Percentiles rank a stretch among this genome's conserved stretches.
phyloP scores from a whole-genome alignment of 2,113 vertebrate genomes.

The Vireo altiloquus region DNA sequence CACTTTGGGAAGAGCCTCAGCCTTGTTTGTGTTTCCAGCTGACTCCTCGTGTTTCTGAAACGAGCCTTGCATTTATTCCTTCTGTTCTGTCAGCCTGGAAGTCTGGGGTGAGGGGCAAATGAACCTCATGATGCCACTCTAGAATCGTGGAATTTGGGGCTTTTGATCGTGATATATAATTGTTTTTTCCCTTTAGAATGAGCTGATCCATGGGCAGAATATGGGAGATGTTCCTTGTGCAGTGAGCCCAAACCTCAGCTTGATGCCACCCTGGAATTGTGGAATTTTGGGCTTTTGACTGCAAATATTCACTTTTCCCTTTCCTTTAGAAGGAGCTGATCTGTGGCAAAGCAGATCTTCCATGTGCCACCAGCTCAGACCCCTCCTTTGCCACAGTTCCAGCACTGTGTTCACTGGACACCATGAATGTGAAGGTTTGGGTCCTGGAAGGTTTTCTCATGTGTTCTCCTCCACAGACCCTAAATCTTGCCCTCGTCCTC shows the following conservation, averaged over 20 bases:
- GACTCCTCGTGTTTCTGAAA: not conserved
- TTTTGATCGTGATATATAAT: not conserved
- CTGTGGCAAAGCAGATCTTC: not conserved
- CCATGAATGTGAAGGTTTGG: rapidly evolving
- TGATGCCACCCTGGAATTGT: not conserved
- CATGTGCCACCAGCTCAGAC: not conserved
- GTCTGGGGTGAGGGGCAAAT: not conserved
- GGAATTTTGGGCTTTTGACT: not conserved
- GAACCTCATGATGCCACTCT: not conserved
- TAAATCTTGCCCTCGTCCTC: not conserved
- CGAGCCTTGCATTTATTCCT: not conserved
- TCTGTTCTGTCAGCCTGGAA: not conserved
- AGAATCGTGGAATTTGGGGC: not conserved
- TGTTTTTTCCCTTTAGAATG: not conserved
- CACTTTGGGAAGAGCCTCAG: not conserved
- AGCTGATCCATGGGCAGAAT: not conserved
- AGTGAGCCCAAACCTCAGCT: not conserved
- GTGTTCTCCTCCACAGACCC: not conserved
- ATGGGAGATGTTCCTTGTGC: not conserved
- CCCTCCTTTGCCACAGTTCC: rapidly evolving
- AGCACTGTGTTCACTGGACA: not conserved
- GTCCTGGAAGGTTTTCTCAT: not conserved
- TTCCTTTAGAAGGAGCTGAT: not conserved
- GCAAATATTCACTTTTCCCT: not conserved
- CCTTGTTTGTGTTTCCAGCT: not conserved